Conservation (phyloP, 2,113 vertebrate genomes). For the Hippopotamus amphibius region DNA sequence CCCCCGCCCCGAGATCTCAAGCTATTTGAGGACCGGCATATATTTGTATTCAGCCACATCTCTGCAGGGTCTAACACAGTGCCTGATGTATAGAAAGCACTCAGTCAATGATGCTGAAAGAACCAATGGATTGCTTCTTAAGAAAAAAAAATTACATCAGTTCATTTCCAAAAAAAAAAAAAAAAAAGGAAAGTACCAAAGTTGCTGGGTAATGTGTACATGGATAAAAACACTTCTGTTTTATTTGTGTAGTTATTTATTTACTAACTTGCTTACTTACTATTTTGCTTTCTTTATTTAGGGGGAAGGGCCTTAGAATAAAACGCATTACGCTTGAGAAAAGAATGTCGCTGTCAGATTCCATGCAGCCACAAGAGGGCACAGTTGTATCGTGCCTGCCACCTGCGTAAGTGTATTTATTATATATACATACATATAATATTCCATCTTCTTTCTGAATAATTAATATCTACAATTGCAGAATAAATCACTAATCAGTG, state of each 20-base stretch:
- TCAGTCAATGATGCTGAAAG: background rate
- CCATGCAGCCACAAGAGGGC: conserved; percentile 80
- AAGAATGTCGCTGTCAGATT: accelerated
- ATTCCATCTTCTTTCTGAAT: background rate
- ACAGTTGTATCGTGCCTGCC: conserved; percentile 50
- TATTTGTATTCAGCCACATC: background rate
- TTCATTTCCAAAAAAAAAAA: background rate
- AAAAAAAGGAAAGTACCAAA: background rate
- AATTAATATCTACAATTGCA: accelerated
- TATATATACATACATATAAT: background rate
- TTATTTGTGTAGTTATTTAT: no score
- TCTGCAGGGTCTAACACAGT: background rate
- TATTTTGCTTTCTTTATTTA: background rate
- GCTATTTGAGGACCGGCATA: background rate
- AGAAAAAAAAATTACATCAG: background rate
- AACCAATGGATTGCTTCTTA: background rate
- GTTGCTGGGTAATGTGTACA: background rate
- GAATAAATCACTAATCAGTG: background rate
- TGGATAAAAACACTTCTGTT: background rate
- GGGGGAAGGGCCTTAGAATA: background rate
- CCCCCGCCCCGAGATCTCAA: no score
- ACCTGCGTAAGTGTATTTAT: background rate
- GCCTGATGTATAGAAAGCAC: accelerated
- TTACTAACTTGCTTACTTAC: background rate
- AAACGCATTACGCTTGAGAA: background rate